Conservation (phyloP, 2,888 invertebrate species). For the Thumatha senex region DNA sequence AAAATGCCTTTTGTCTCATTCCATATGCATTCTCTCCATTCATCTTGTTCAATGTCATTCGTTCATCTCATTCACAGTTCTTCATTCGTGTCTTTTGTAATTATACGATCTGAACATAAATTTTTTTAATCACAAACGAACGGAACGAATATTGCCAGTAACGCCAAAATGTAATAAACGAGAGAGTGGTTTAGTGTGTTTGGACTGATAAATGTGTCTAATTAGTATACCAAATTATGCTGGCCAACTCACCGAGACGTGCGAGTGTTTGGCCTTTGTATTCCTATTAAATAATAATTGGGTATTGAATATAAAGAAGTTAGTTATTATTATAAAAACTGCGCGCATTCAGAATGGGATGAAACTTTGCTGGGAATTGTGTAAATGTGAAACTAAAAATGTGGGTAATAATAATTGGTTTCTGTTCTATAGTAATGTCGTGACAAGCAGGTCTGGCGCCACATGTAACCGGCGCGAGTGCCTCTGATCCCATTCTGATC, state of each 20-base stretch:
- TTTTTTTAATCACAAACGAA: slow-evolving; percentile 16
- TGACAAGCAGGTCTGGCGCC: no score
- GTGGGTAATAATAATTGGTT: background rate
- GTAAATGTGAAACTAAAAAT: background rate
- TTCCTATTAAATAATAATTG: slow-evolving; percentile 15
- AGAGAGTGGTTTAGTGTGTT: slow-evolving; percentile 21
- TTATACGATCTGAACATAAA: no score
- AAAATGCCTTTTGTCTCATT: no score
- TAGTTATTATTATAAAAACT: slow-evolving; percentile 10
- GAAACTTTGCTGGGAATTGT: background rate
- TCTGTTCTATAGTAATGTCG: slow-evolving; percentile 3
- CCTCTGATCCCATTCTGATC: slow-evolving; percentile 5
- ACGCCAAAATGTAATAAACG: slow-evolving; percentile 30
- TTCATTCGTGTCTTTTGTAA: slow-evolving; percentile 2
- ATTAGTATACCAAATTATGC: slow-evolving; percentile 8
- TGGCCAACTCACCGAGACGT: slow-evolving; percentile 1
- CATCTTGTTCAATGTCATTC: background rate
- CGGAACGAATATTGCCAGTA: slow-evolving; percentile 20
- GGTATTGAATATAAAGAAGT: slow-evolving; percentile 18
- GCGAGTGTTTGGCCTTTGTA: slow-evolving; percentile 8
- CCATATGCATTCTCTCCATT: no score
- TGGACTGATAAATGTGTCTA: slow-evolving; percentile 13
- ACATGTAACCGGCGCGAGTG: no score
- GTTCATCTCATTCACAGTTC: background rate
- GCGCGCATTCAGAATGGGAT: slow-evolving; percentile 6